A percentile compares a stretch with the other conserved stretches of the same genome.
Conservation (phyloP, 2,888 invertebrate species). For the Adelphocoris suturalis region DNA sequence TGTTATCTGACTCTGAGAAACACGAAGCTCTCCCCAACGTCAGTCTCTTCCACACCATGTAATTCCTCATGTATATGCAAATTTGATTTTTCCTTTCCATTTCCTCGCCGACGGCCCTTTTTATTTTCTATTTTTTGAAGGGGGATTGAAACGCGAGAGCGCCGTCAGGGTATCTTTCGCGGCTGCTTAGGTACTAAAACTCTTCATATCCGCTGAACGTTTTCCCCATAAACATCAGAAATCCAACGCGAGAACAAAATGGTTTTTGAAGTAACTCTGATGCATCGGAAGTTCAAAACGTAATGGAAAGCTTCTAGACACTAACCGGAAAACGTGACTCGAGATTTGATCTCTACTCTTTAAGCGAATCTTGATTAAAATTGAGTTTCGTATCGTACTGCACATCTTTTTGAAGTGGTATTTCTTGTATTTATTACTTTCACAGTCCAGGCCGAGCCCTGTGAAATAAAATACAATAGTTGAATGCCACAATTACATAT, state of each 20-base stretch:
- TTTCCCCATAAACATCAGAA: neutral
- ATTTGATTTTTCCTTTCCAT: slow-evolving; percentile 69
- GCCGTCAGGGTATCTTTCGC: neutral
- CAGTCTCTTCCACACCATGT: slow-evolving; percentile 60
- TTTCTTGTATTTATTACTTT: no score
- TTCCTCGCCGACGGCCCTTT: slow-evolving; percentile 20
- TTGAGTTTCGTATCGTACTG: no score
- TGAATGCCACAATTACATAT: no score
- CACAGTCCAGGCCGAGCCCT: no score
- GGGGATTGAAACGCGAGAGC: neutral
- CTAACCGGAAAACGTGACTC: no score
- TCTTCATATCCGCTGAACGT: neutral
- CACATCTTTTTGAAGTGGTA: no score
- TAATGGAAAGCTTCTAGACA: no score
- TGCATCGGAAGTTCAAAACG: no score
- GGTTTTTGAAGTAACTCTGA: no score
- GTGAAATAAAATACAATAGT: no score
- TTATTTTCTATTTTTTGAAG: slow-evolving; percentile 4
- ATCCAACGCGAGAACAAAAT: neutral
- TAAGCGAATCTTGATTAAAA: no score
- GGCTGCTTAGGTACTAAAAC: neutral
- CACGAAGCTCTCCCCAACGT: neutral
- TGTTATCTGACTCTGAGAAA: slow-evolving; percentile 67
- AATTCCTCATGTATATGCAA: slow-evolving; percentile 69
- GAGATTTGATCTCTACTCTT: no score